Base-by-base conservation (phyloP, 2,113 vertebrate genomes). In the Regulus satrapa region DNA sequence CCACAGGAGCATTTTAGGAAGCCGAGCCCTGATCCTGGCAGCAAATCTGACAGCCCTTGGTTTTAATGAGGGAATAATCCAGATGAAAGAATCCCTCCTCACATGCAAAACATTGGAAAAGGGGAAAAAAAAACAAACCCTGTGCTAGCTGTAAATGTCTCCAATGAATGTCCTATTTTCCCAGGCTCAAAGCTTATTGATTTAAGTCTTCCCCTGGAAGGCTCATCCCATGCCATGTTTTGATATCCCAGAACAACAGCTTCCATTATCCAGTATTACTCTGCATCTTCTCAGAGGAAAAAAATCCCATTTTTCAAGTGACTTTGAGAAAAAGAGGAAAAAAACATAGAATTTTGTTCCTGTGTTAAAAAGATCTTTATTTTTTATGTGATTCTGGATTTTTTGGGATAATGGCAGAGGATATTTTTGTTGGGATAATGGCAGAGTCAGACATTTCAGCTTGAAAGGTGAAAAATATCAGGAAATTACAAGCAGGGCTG, bases 51-150 rank as follows among this genome's bases (percentile, higher is more conserved):
- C 81, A 92, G 58, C 32, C 56, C n/a, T 54, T 63, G 56, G 48
- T 75, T 96, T 95, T 82, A 92, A 90, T 83, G 82, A 95, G 82
- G 52, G 56, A 90, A 88, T 82, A 75, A 90, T 83, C 82, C 85
- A 94, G 93, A 96, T 94, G 82, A 88, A 95, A 90, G 85, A 38
- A 88, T 72, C 4, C 1, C 58, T 85, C 36, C 58, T 85, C 78
- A 78, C 28, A 58, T 46, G 55, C 43, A 85, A 79, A 94, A 92
- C 43, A 36, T 40, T 0, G 23, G 63, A n/a, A 77, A 77, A 56
- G 10, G 40, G 29, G 4, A 45, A 62, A 73, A 36, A 85, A 56
- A 38, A 0, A n/a, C n/a, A n/a, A n/a, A n/a, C n/a, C 4, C 10
- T 41, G 52, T 18, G 8, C 52, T 82, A 78, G 74, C 66, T 89